phyloP scores from a whole-genome alignment of 2,797 vertebrate genomes.

The Anableps anableps region DNA sequence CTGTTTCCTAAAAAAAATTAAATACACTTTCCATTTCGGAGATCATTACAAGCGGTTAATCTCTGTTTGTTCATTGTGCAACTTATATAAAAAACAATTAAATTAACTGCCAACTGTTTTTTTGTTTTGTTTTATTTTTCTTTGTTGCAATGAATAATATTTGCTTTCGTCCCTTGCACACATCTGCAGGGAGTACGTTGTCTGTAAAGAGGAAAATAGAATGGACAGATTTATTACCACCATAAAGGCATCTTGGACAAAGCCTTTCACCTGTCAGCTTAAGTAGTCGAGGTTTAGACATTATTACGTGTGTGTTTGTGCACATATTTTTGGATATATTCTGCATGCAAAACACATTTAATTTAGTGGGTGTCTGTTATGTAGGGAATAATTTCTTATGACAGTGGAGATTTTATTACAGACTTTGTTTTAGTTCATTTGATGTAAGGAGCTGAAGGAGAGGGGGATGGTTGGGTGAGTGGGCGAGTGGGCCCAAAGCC shows the following conservation, averaged over 20 bases:
- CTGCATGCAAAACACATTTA: constrained; percentile 3
- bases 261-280: constrained; percentile 43
- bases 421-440: constrained; percentile 72
- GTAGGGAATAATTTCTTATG: constrained; percentile 53
- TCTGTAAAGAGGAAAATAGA: constrained; percentile 39
- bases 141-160: background rate
- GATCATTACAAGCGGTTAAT: background rate
- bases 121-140: no score
- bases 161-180: background rate
- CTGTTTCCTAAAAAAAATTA: background rate
- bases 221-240: constrained; percentile 48
- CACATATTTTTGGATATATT: background rate
- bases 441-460: constrained; percentile 53
- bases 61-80: background rate
- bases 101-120: background rate
- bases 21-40: background rate
- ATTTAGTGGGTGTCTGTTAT: constrained; percentile 8
- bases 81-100: background rate
- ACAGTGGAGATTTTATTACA: constrained; percentile 71
- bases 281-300: constrained; percentile 27
- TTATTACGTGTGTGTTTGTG: constrained; percentile 8
- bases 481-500: constrained; percentile 47
- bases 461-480: constrained; percentile 38
- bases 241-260: constrained; percentile 47
- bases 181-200: constrained; percentile 15